phyloP scores from a whole-genome alignment of 2,797 vertebrate species.

The Prunella strophiata region DNA sequence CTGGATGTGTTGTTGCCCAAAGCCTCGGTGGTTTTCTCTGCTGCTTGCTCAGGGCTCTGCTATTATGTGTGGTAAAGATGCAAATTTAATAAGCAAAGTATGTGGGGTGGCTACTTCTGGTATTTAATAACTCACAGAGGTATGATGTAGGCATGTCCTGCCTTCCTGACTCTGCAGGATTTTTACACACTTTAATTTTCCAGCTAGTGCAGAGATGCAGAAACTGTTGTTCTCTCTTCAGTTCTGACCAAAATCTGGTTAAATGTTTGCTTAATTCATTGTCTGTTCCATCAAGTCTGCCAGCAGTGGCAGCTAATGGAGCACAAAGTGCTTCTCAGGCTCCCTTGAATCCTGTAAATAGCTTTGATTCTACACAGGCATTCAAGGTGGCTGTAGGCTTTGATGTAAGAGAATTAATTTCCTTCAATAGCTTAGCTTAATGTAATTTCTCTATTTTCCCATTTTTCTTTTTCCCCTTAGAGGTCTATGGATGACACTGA shows the following conservation, averaged over 20 bases:
- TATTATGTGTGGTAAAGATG: background rate
- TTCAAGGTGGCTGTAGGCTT: background rate
- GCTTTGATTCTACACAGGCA: background rate
- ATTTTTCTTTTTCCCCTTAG: background rate
- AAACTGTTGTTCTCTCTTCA: background rate
- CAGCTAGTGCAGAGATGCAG: background rate
- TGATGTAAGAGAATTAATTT: background rate
- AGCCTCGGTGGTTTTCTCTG: background rate
- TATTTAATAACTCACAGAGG: background rate
- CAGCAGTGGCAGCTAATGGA: background rate
- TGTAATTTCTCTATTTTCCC: background rate
- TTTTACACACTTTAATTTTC: background rate
- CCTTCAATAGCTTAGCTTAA: background rate
- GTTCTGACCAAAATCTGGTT: background rate
- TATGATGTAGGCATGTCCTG: background rate
- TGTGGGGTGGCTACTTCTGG: background rate
- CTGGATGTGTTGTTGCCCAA: background rate
- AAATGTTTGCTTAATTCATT: background rate
- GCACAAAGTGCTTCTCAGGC: background rate
- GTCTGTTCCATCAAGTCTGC: background rate
- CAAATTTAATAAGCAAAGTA: constrained; percentile 11
- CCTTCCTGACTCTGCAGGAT: background rate
- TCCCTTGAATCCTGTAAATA: background rate
- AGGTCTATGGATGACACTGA: background rate
- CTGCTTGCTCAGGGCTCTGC: background rate